Percentiles rank a stretch among this genome's conserved stretches.
These are phyloP conservation scores for Phaetusa simplex DNA, from an alignment of 2,113 vertebrate genomes.

Conservation along the genomic window DNA sequence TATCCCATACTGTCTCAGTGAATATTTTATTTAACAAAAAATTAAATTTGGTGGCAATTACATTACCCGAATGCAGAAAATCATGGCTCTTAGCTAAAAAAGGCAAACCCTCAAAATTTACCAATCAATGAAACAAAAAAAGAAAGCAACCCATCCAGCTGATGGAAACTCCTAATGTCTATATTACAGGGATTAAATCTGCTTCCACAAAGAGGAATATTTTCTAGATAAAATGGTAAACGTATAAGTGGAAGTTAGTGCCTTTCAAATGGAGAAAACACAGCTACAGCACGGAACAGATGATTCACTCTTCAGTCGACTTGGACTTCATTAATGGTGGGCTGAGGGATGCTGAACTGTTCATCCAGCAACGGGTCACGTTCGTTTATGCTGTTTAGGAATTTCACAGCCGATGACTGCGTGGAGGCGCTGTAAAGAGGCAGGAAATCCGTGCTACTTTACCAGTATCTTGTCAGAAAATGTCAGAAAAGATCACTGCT, in stretches of 20 bases:
- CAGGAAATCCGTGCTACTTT: not conserved
- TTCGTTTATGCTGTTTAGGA: not conserved
- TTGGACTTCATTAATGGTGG: not conserved
- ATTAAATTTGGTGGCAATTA: not conserved
- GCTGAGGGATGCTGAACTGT: not conserved
- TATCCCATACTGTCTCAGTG: not conserved
- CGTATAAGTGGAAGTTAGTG: fast-evolving
- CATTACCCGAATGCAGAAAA: not conserved
- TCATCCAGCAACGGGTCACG: not conserved
- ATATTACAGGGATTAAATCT: not conserved
- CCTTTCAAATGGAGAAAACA: not conserved
- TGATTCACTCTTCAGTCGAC: not conserved
- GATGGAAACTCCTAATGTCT: not conserved
- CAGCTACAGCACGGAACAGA: not conserved
- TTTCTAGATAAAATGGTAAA: not conserved
- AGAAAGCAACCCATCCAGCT: not conserved
- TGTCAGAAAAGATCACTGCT: not conserved
- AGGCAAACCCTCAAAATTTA: not conserved
- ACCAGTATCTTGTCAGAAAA: not conserved
- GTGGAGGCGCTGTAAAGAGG: not conserved
- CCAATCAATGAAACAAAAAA: not conserved
- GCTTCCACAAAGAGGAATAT: not conserved
- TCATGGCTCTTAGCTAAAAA: not conserved
- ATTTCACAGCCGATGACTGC: not conserved
- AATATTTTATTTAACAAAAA: not conserved